phyloP scores from a whole-genome alignment of 1,140 invertebrate species.

The Lordiphosa clarofinis region DNA sequence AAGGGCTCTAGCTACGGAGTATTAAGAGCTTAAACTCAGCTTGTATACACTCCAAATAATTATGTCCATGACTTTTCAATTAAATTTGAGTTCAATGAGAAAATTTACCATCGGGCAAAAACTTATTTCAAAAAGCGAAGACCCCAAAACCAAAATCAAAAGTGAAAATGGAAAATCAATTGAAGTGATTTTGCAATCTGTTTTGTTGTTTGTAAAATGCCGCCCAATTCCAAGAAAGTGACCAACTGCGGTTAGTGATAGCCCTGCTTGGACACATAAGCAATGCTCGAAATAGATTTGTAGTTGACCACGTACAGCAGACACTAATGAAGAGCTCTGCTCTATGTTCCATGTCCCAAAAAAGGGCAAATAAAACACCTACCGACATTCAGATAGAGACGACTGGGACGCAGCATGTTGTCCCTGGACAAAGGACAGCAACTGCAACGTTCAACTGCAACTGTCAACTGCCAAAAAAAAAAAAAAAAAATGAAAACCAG shows the following conservation, averaged over 20 bases:
- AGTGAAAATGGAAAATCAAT: conserved; percentile 10
- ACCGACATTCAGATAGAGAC: conserved; percentile 24
- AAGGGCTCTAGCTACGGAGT: no score
- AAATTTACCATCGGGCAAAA: no score
- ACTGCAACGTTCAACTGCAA: conserved; percentile 31
- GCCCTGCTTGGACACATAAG: background rate
- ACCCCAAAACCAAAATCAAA: background rate
- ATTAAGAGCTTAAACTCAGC: no score
- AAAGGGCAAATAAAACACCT: conserved; percentile 36
- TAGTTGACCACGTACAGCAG: conserved; percentile 10
- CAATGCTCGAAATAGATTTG: background rate
- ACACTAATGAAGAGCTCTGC: conserved; percentile 64
- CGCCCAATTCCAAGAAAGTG: conserved; percentile 61
- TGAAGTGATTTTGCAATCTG: background rate
- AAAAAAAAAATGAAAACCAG: conserved; percentile 5
- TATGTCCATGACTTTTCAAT: no score
- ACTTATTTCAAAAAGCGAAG: no score
- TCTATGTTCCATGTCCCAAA: conserved; percentile 41
- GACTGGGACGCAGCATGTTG: conserved; percentile 41
- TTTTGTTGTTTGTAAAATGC: conserved; percentile 17
- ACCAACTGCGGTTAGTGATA: conserved; percentile 71
- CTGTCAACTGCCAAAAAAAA: conserved; percentile 24
- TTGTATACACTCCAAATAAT: no score
- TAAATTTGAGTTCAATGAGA: no score
- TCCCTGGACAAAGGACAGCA: conserved; percentile 31